These are phyloP conservation scores for Varanus salvator DNA, from an alignment of 2,113 vertebrate species.

Conservation along the genomic window DNA sequence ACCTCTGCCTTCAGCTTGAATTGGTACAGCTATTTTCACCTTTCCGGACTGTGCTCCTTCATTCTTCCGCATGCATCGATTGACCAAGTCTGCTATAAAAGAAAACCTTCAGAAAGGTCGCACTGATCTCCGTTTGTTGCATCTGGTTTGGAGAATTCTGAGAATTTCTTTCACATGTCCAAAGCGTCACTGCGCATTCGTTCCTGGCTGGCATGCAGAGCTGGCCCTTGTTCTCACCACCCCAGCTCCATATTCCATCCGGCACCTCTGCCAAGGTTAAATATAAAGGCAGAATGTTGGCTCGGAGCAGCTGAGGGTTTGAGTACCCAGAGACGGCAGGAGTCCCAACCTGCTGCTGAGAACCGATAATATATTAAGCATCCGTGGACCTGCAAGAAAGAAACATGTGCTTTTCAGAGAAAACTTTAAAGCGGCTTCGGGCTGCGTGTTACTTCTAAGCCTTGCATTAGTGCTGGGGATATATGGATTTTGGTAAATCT, in stretches of 20 bases:
- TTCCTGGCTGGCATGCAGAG: background rate
- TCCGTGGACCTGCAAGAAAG: no score
- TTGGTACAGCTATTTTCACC: background rate
- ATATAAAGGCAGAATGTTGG: background rate
- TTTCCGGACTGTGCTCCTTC: background rate
- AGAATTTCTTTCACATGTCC: background rate
- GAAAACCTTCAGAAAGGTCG: background rate
- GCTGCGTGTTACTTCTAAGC: no score
- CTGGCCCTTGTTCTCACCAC: background rate
- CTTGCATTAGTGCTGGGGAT: no score
- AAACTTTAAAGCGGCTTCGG: no score
- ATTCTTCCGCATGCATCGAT: no score
- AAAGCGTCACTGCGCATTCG: rapidly evolving
- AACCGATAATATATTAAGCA: no score
- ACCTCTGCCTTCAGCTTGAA: background rate
- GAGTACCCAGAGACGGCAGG: rapidly evolving
- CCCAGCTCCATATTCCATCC: rapidly evolving
- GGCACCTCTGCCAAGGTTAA: background rate
- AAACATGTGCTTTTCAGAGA: no score
- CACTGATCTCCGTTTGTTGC: background rate
- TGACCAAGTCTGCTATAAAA: background rate
- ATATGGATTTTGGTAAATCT: no score
- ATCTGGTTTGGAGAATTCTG: background rate
- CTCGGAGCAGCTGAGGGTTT: background rate
- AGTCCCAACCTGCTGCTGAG: no score